These are phyloP conservation scores for Gonioctena quinquepunctata DNA, from an alignment of 1,140 invertebrate genomes.

Conservation along the genomic window DNA sequence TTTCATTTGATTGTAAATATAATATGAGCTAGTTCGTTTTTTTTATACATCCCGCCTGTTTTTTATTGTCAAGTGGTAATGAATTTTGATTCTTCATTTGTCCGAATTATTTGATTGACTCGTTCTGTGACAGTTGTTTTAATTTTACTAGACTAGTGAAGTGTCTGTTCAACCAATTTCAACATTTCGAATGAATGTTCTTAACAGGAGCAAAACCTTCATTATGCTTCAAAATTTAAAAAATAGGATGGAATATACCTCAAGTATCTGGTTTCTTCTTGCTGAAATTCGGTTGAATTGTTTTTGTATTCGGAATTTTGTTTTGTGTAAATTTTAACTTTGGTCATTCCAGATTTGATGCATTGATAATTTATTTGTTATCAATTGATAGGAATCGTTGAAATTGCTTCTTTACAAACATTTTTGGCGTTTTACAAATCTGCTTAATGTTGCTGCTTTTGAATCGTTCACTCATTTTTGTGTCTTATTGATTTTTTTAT, in stretches of 20 bases:
- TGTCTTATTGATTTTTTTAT: too few relatives aligned
- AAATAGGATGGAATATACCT: too few relatives aligned
- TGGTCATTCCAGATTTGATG: background rate
- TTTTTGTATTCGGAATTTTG: background rate
- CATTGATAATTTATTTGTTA: background rate
- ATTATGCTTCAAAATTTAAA: too few relatives aligned
- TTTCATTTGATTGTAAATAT: constrained; percentile 13
- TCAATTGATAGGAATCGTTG: background rate
- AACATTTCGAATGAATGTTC: background rate
- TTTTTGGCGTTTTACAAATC: background rate
- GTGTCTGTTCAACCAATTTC: background rate
- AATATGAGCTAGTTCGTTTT: constrained; percentile 6
- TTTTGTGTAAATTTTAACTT: too few relatives aligned
- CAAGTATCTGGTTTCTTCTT: background rate
- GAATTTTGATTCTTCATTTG: background rate
- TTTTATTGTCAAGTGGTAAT: background rate
- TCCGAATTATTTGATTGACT: background rate
- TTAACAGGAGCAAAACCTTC: too few relatives aligned
- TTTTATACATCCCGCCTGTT: constrained; percentile 12
- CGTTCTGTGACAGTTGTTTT: background rate
- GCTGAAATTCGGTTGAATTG: background rate
- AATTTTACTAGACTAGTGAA: background rate
- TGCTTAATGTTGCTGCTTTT: background rate
- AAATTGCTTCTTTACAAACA: background rate
- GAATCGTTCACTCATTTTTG: background rate